Evolutionary conservation across 2,888 invertebrate species (phyloP).

Genomic region (Ophraella communa): DNA sequence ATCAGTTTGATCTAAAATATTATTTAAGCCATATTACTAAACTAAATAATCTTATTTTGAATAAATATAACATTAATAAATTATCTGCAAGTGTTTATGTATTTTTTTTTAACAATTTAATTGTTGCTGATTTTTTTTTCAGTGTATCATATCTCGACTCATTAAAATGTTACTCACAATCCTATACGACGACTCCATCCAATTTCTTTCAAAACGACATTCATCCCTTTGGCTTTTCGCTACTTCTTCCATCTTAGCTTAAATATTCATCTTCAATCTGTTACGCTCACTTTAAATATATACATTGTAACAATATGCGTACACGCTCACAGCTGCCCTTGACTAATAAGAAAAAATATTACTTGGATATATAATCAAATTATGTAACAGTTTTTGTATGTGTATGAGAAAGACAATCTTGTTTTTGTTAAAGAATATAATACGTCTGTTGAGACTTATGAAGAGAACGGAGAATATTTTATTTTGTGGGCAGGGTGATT

Average conservation of each 20-base stretch:
- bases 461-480: not conserved
- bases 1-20: not conserved
- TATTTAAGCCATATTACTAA: too few species aligned
- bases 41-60: too few species aligned
- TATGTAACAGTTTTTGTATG: conserved; percentile 16
- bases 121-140: not conserved
- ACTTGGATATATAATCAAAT: conserved; percentile 51
- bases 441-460: not conserved
- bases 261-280: conserved; percentile 20
- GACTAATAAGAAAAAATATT: conserved; percentile 60
- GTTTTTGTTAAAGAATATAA: not conserved
- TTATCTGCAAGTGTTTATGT: not conserved
- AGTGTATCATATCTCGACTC: not conserved
- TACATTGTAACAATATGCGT: conserved; percentile 27
- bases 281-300: conserved; percentile 22
- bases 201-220: not conserved
- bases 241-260: conserved; percentile 6
- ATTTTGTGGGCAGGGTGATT: not conserved
- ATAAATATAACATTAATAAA: not conserved
- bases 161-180: not conserved
- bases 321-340: conserved; percentile 53
- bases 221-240: not conserved
- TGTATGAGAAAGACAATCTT: not conserved
- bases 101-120: not conserved
- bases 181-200: not conserved